Conservation (phyloP, 2,797 vertebrate genomes). For the Tokudaia tokunoshimensis region DNA sequence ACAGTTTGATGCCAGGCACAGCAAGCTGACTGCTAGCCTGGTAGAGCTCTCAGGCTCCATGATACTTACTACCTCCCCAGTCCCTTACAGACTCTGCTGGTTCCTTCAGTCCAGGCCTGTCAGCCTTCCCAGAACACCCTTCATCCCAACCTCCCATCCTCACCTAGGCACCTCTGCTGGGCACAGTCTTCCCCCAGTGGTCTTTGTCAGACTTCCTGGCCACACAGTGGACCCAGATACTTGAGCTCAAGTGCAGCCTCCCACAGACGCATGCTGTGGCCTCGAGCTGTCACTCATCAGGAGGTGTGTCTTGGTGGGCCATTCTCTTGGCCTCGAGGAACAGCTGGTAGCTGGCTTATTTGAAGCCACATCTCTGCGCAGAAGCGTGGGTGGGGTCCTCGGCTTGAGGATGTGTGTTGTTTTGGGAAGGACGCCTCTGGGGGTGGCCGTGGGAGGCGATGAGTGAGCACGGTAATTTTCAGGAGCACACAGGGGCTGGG, state of each 20-base stretch:
- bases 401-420: not conserved
- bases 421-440: slow-evolving; percentile 1
- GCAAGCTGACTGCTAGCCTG: not conserved
- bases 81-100: not conserved
- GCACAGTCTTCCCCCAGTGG: not conserved
- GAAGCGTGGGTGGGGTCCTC: slow-evolving; percentile 66
- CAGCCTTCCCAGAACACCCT: not conserved
- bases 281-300: not conserved
- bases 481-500: not conserved
- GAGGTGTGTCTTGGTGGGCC: not conserved
- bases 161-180: not conserved
- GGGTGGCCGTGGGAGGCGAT: not conserved
- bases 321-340: slow-evolving; percentile 59
- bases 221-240: not conserved
- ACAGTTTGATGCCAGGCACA: not conserved
- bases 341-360: slow-evolving; percentile 34
- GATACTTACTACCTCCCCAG: not conserved
- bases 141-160: not conserved
- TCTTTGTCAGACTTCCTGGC: not conserved
- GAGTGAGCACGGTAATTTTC: slow-evolving; percentile 52
- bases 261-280: not conserved
- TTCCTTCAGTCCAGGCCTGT: not conserved
- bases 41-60: not conserved
- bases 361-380: slow-evolving; percentile 51
- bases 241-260: not conserved